Evolutionary conservation across 2,113 vertebrate species (phyloP).

Genomic region (Myiozetetes cayanensis): DNA sequence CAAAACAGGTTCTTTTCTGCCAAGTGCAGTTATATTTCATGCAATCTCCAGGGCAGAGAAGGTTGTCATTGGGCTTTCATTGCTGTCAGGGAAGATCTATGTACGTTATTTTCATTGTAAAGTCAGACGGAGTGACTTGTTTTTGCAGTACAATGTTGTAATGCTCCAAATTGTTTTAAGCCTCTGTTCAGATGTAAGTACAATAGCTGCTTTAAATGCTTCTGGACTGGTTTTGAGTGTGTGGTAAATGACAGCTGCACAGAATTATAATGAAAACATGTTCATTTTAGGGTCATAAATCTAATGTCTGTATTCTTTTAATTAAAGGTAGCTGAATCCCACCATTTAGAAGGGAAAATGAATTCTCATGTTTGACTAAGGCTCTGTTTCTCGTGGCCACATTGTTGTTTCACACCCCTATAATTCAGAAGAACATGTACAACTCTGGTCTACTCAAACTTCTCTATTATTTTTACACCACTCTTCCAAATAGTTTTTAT

Average conservation of each 20-base stretch:
- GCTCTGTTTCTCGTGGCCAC: background rate
- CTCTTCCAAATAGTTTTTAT: background rate
- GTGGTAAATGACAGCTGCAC: background rate
- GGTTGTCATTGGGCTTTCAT: constrained; percentile 10
- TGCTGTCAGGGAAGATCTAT: constrained; percentile 38
- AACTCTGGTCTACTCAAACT: background rate
- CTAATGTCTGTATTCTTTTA: background rate
- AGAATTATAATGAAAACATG: background rate
- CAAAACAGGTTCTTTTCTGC: background rate
- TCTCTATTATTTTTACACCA: background rate
- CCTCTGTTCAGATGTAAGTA: background rate
- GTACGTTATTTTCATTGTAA: background rate
- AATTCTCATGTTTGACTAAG: background rate
- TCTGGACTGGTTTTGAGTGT: background rate
- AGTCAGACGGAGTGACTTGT: background rate
- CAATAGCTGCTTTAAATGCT: background rate
- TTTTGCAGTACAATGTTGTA: background rate
- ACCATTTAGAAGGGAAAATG: background rate
- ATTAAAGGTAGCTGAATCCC: background rate
- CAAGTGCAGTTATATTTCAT: background rate
- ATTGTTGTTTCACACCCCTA: background rate
- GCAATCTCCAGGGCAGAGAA: background rate
- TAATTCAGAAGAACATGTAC: background rate
- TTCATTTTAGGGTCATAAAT: background rate
- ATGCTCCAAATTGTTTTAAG: constrained; percentile 10